These are phyloP conservation scores for Tapirus terrestris DNA, from an alignment of 2,113 vertebrate species.

Conservation along the genomic window DNA sequence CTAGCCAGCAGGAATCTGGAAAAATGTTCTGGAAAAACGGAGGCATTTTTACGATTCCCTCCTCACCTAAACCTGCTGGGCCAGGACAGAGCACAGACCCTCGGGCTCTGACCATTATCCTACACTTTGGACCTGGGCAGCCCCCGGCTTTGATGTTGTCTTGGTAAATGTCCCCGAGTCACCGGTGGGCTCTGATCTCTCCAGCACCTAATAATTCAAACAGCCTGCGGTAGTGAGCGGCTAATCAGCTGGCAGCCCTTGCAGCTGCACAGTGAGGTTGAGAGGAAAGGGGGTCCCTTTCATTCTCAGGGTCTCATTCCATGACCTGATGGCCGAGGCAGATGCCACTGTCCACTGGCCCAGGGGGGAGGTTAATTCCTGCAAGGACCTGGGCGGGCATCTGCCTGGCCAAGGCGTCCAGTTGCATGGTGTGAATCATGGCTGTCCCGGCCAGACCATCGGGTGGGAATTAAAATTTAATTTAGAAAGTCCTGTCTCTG, in stretches of 20 bases:
- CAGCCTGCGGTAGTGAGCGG: constrained; percentile 50
- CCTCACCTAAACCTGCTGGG: constrained; percentile 69
- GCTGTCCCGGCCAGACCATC: constrained; percentile 85
- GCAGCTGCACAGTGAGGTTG: constrained; percentile 67
- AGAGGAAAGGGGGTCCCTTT: constrained; percentile 7
- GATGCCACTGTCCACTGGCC: constrained; percentile 18
- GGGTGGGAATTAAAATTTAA: constrained; percentile 93
- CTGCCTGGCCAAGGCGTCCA: constrained; percentile 77
- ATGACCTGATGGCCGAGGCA: constrained; percentile 66
- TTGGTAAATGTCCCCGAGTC: constrained; percentile 73
- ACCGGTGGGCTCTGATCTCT: constrained; percentile 77
- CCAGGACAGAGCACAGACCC: constrained; percentile 70
- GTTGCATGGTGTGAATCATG: constrained; percentile 83
- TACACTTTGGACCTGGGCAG: neutral
- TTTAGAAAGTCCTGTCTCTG: constrained; percentile 88
- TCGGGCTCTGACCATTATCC: constrained; percentile 50
- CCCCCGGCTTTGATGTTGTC: constrained; percentile 76
- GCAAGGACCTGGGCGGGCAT: constrained; percentile 71
- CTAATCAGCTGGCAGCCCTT: constrained; percentile 62
- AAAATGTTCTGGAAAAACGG: constrained; percentile 63
- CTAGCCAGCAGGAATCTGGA: constrained; percentile 10
- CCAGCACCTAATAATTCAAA: constrained; percentile 80
- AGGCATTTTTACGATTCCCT: constrained; percentile 75
- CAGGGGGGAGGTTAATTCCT: constrained; percentile 82
- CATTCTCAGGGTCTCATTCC: constrained; percentile 66